Evolutionary conservation across 2,888 invertebrate species (phyloP), one percentile per base, ranked within the genome.

Genomic region (Blera fallax): DNA sequence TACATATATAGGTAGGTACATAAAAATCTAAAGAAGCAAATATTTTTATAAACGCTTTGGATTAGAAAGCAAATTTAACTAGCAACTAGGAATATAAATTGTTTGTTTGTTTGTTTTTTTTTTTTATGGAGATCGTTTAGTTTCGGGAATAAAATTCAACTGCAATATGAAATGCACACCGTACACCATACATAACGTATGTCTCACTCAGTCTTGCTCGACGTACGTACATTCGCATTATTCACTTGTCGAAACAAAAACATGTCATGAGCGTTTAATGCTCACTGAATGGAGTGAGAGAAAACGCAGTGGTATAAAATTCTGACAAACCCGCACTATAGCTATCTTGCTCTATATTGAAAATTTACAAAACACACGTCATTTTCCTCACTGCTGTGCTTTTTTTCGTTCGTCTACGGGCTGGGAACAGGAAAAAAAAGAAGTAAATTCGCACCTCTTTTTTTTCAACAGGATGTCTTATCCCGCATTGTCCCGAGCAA

Each of bases 331-430:
- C 52, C 54, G 32, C 69, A 81, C 64, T 65, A 64, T 69, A 62
- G 18, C 45, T 8, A 27, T 87, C 65, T 56, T 64, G 21, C 24
- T 78, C 48, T 79, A 58, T 54, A 32, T 50, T 50, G 40, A 80
- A 60, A 77, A 64, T 77, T 87, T 83, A 65, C 65, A 82, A 82
- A 84, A 84, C 84, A 87, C 87, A 87, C 87, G 87, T 87, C 87
- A 87, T 81, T 87, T 87, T 87, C 56, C 72, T 73, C 50, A 69
- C 72, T 62, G 65, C 32, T 73, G 24, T 72, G 7, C 24, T 82
- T 54, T 82, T 73, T 73, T 60, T 72, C 54, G 32, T 67, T 40
- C 48, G 81, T 62, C 74, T 69, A 67, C 40, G 70, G 56, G 74
- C 27, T 50, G 43, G 45, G 65, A 72, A 48, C 29, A 60, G 34